Percentiles rank a stretch among this genome's conserved stretches.
These are phyloP conservation scores for Anguilla rostrata DNA, from an alignment of 2,113 vertebrate species.

Conservation along the genomic window DNA sequence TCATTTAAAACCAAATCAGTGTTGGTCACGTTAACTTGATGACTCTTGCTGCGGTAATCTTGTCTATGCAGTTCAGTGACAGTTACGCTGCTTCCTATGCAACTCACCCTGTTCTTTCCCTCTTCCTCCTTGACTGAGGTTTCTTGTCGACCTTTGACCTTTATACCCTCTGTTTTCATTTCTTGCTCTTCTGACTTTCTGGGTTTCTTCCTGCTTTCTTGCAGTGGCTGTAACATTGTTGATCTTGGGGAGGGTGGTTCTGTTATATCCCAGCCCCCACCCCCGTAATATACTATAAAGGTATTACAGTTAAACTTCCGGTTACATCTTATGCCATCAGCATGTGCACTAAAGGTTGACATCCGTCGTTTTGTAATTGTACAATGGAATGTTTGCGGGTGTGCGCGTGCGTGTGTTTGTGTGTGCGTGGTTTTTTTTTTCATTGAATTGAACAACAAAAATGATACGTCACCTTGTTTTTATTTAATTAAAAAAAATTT, in stretches of 20 bases:
- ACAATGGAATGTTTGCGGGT: conserved; percentile 51
- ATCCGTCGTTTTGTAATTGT: conserved; percentile 63
- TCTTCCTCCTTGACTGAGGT: conserved; percentile 1
- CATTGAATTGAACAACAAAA: conserved; percentile 54
- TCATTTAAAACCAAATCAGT: neutral
- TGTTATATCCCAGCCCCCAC: neutral
- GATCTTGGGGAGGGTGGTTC: neutral
- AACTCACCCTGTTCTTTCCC: conserved; percentile 46
- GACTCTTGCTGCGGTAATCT: conserved; percentile 37
- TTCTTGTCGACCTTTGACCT: conserved; percentile 15
- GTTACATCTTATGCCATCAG: conserved; percentile 52
- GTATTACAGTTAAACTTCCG: conserved; percentile 37
- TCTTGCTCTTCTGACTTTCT: conserved; percentile 34
- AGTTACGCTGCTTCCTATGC: conserved; percentile 51
- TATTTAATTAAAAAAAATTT: conserved; percentile 53
- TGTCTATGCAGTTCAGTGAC: conserved; percentile 39
- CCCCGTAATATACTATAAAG: neutral
- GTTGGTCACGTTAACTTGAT: conserved; percentile 25
- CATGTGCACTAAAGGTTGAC: conserved; percentile 65
- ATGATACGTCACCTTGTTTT: conserved; percentile 52
- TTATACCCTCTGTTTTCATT: conserved; percentile 36
- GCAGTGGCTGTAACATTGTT: neutral
- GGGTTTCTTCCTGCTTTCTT: conserved; percentile 1
- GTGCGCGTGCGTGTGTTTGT: conserved; percentile 39
- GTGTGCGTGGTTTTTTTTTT: conserved; percentile 32